Evolutionary conservation across 1,140 invertebrate genomes (phyloP), one percentile per base, ranked within the genome.

Genomic region (Ceratina japonica): DNA sequence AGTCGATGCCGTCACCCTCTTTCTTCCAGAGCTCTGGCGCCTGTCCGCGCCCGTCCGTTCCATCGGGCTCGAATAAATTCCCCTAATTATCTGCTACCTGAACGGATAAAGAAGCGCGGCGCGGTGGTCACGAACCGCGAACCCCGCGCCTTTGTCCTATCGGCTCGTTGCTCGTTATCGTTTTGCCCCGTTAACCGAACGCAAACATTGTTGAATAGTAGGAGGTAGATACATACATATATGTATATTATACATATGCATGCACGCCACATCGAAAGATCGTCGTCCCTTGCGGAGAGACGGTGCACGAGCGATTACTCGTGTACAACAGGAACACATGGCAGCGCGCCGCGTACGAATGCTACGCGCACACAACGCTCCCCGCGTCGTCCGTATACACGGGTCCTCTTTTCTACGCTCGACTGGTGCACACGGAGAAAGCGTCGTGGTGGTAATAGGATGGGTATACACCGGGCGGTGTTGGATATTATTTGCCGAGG

Each of bases 401-500:
- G 16, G n/a, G 56, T n/a, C 65, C 75, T 70, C 37, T 66, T 72
- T 85, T 85, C 66, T 68, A 85, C 80, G 61, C 58, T 24, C 56
- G 51, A 52, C 61, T 71, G 66, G 5, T 59, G 58, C 73, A 74
- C 68, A 66, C 76, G 79, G 70, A 77, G 81, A 68, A 80, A 75
- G 69, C 72, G 66, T 66, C 64, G 83, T 52, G 66, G 72, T 75
- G 80, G 75, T 64, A 75, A 76, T 62, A 79, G 79, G 75, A 62
- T 73, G 83, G 61, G 59, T 76, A 76, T 83, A 86, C 49, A 72
- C 68, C 84, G 86, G 73, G 85, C 85, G 86, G 85, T 83, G 86
- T 86, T 91, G 89, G 90, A 90, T 91, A 91, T 91, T 91, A 91
- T 91, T 91, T 91, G 89, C 89, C 87, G 89, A 89, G 90, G 91